Base-by-base conservation (phyloP, 2,113 vertebrate species). In the Etheostoma cragini region DNA sequence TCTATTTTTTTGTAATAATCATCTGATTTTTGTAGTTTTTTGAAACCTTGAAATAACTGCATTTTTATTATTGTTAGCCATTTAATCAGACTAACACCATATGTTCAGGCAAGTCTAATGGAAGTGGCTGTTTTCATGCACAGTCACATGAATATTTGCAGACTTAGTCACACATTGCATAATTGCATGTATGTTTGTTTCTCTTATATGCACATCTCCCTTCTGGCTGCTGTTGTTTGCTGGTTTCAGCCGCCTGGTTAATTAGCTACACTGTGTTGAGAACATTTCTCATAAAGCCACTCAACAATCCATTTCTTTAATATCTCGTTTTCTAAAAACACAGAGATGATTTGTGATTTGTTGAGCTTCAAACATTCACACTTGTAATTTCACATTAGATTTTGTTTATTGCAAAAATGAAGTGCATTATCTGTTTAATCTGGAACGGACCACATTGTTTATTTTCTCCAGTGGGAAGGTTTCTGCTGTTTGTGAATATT, bases 91-190 rank as follows among this genome's bases (percentile, higher is more conserved):
- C 65, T 65, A 53, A 75, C 38, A 49, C 6, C 61, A 67, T 50
- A 54, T 46, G 56, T 81, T 61, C 42, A 30, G 57, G 42, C 14
- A 64, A 66, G 54, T 14, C 38, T 42, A 11, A 42, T 42, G 38
- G 38, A 65, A 78, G 58, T 67, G 70, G 52, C 30, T 68, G 65
- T 77, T 86, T 76, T 80, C 65, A 83, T 3, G 46, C 15, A 77
- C 30, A 67, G 33, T 72, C 46, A 65, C 65, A 78, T 72, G 47
- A 61, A 79, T 86, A 58, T 80, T 85, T 88, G 63, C 63, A 87
- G 75, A 66, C 61, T 76, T 81, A 35, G 61, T 57, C 74, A 81
- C 64, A 80, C 67, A 63, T 72, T 75, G 64, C 75, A 80, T 73
- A 47, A 15, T 45, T 60, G 53, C 54, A 69, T 82, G 61, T 26